These are phyloP conservation scores for Aphelenchoides fujianensis DNA, from an alignment of 1,140 invertebrate genomes.

Conservation along the genomic window DNA sequence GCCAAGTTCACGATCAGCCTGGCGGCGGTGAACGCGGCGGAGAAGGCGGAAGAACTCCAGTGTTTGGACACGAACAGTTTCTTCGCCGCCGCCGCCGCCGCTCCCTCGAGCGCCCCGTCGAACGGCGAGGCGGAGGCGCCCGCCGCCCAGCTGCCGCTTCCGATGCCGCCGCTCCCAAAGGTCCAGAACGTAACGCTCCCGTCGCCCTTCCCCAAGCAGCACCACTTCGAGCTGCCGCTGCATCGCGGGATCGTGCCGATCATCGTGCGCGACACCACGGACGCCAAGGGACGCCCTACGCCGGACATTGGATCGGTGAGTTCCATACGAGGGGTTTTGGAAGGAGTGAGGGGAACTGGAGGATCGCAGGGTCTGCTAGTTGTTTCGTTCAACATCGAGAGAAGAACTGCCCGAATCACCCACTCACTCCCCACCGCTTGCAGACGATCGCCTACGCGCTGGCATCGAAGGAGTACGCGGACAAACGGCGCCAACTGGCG, in stretches of 20 bases:
- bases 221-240: slow-evolving; percentile 38
- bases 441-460: slow-evolving; percentile 79
- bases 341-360: too few species aligned
- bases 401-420: too few species aligned
- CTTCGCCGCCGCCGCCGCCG: not conserved
- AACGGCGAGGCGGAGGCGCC: too few species aligned
- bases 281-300: slow-evolving; percentile 46
- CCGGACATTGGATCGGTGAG: slow-evolving; percentile 74
- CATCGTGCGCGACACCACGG: slow-evolving; percentile 35
- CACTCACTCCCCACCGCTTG: not conserved
- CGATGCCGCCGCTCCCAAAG: not conserved
- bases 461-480: slow-evolving; percentile 53
- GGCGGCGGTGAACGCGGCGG: not conserved
- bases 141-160: not conserved
- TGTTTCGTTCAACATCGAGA: too few species aligned
- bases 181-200: not conserved
- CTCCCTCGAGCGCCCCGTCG: too few species aligned
- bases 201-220: slow-evolving; percentile 23
- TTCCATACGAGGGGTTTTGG: too few species aligned
- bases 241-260: slow-evolving; percentile 11
- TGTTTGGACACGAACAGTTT: slow-evolving; percentile 15
- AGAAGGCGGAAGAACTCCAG: not conserved
- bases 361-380: too few species aligned
- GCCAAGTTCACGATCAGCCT: slow-evolving; percentile 13
- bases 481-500: slow-evolving; percentile 1